Evolutionary conservation across 1,140 invertebrate species (phyloP), one percentile per base, ranked within the genome.

Genomic region (Lasioglossum baleicum): DNA sequence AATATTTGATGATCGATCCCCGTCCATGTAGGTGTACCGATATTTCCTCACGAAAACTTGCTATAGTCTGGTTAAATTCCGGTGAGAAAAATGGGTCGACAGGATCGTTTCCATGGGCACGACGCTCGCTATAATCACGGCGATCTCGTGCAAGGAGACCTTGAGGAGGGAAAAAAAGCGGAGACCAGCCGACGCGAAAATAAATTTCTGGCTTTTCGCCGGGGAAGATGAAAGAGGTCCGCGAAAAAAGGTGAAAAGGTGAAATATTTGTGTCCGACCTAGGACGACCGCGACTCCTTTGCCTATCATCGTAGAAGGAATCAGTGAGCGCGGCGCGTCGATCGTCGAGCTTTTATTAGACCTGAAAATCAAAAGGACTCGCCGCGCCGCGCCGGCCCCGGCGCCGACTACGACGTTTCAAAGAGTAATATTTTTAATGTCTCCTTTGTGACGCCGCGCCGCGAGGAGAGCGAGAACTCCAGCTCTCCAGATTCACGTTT

Each of bases 361-460:
- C 60, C 26, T 56, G 69, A 60, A 72, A 78, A 72, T 78, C 75
- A 71, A 78, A 78, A 78, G 69, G 64, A 78, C 64, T 72, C 60
- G 11, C 22, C 1, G 13, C 10, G 42, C 42, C 7, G 42, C 42
- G 42, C 42, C 44, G 44, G 44, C 44, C 10, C 7, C 42, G 0
- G 42, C 42, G 42, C 42, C 44, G 44, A 7, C 44, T 8, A 8
- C 44, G 44, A 51, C 58, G 51, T 77, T 70, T 71, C 75, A 71
- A 78, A 78, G 75, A 42, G 75, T 51, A 77, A 77, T 63, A 72
- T 72, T 72, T 64, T 78, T 78, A 78, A 78, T 65, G 51, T 72
- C 26, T 53, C 63, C 60, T 72, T 65, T 65, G 35, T 44, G 60
- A 72, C 48, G 68, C 13, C 44, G 44, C 44, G 10, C 7, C 44